Percentiles rank a stretch among this genome's conserved stretches.
phyloP scores from a whole-genome alignment of 2,113 vertebrate species.

The Chionis minor region DNA sequence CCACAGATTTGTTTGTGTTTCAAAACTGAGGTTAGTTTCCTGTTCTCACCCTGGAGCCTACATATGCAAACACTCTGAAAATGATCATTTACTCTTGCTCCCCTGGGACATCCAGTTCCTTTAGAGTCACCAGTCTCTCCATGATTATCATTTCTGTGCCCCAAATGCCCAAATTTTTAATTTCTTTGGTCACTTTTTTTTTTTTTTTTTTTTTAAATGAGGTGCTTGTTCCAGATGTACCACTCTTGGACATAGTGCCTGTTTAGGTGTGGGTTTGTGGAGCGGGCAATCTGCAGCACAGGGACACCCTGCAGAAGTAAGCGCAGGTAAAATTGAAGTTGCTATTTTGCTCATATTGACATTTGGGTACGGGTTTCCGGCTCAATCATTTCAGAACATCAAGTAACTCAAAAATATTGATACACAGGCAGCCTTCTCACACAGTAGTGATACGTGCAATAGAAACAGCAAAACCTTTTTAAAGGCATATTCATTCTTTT shows the following conservation, averaged over 20 bases:
- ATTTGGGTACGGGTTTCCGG: not conserved
- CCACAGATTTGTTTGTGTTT: not conserved
- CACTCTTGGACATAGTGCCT: not conserved
- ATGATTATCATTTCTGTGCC: not conserved
- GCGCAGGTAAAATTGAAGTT: not conserved
- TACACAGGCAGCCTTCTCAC: not conserved
- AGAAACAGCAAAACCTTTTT: not conserved
- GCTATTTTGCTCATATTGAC: not conserved
- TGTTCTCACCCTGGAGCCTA: not conserved
- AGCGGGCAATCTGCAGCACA: not conserved
- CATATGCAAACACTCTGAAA: not conserved
- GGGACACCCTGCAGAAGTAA: not conserved
- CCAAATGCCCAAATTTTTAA: not conserved
- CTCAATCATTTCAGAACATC: not conserved
- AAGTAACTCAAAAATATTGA: not conserved
- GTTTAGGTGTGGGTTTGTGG: not conserved
- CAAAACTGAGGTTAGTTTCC: not conserved
- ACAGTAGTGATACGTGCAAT: not conserved
- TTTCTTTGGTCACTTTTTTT: not conserved
- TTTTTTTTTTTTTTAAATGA: not conserved
- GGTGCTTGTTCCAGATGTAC: not conserved
- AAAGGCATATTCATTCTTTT: not conserved
- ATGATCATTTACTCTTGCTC: not conserved
- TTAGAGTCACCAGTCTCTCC: not conserved
- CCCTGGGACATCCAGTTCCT: not conserved